These are phyloP conservation scores for Dipodomys merriami DNA, from an alignment of 2,113 vertebrate genomes.

Conservation along the genomic window DNA sequence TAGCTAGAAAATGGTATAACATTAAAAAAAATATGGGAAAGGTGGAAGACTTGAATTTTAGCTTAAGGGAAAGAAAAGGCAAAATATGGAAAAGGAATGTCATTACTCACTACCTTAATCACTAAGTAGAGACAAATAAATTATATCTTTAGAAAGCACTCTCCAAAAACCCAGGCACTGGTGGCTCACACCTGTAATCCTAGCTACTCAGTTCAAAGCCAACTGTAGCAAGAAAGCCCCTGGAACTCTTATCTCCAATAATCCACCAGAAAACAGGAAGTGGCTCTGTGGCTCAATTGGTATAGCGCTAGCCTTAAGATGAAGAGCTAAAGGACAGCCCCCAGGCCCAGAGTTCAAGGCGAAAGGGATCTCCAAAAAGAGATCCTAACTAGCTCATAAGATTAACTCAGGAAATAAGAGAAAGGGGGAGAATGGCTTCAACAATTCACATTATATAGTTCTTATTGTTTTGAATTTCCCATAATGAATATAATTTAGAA, in stretches of 20 bases:
- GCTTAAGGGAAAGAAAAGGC: background rate
- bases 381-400: background rate
- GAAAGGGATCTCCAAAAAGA: background rate
- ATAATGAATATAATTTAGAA: background rate
- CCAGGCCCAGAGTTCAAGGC: too few relatives aligned
- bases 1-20: background rate
- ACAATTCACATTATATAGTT: background rate
- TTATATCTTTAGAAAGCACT: background rate
- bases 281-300: too few relatives aligned
- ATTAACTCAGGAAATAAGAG: background rate
- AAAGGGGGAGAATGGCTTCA: background rate
- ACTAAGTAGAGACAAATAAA: background rate
- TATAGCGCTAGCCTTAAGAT: too few relatives aligned
- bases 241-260: too few relatives aligned
- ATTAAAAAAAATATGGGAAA: background rate
- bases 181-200: too few relatives aligned
- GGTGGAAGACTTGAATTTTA: background rate
- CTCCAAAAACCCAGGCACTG: too few relatives aligned
- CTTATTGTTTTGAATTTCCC: background rate
- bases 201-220: too few relatives aligned
- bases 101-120: background rate
- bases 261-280: too few relatives aligned
- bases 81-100: background rate
- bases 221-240: too few relatives aligned
- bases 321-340: too few relatives aligned